Evolutionary conservation across 2,797 vertebrate species (phyloP).

Genomic region (Tachyglossus aculeatus): DNA sequence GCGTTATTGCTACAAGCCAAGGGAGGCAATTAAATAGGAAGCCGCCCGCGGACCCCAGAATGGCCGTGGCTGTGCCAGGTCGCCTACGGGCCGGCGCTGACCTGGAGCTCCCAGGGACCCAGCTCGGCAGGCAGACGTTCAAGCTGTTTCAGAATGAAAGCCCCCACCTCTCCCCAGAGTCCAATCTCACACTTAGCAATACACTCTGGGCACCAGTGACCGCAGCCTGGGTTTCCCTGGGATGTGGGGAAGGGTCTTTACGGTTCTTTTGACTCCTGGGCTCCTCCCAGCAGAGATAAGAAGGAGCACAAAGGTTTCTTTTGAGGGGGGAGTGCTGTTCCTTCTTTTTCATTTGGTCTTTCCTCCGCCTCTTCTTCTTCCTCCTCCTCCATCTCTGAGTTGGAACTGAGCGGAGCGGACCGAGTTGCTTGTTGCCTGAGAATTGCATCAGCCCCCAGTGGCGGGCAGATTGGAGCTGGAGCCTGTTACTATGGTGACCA

Average conservation of each 20-base stretch:
- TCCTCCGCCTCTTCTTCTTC: neutral
- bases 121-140: neutral
- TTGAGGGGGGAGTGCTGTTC: neutral
- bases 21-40: neutral
- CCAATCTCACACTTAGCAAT: neutral
- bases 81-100: neutral
- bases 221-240: neutral
- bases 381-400: neutral
- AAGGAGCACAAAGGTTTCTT: neutral
- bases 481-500: conserved; percentile 69
- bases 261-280: neutral
- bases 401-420: conserved; percentile 15
- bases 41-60: neutral
- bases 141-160: neutral
- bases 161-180: neutral
- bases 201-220: too few species aligned
- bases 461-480: conserved; percentile 54
- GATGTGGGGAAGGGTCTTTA: neutral
- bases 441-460: conserved; percentile 53
- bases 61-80: neutral
- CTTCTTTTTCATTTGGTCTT: neutral
- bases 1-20: neutral
- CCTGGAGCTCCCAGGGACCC: neutral
- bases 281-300: neutral
- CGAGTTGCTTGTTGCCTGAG: conserved; percentile 22